Base-by-base conservation (phyloP, 1,140 invertebrate species). In the Vanessa tameamea region DNA sequence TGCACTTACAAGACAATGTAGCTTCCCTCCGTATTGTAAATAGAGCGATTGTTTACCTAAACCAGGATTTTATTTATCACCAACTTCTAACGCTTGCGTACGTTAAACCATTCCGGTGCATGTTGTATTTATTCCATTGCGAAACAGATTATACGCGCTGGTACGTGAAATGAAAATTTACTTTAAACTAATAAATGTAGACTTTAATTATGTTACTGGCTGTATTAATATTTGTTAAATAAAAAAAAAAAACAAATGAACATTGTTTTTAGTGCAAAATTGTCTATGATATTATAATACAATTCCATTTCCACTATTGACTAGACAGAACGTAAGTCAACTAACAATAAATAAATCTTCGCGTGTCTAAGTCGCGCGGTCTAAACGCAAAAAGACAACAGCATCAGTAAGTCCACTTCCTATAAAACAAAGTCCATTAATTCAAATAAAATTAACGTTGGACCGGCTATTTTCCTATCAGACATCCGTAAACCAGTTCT, bases 391-490 rank as follows among this genome's bases (percentile, higher is more conserved):
- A 68, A 73, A 65, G 71, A 69, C 63, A 70, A 75, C 73, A 66
- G 66, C 68, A 64, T n/a, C 43, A 70, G 20, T 47, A 53, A 57
- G 65, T 76, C 64, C 73, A 84, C 83, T 87, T 88, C 86, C 88
- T 83, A 80, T 82, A 83, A 81, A 83, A 86, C 85, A 84, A 74
- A 81, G 82, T 78, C 80, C 77, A 85, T 86, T 86, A 88, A 85
- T 85, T 85, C 83, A 80, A 81, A 84, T 82, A 84, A 88, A 88
- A 87, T 86, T 83, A 87, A 84, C 78, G 70, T 70, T 67, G 70
- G 76, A 69, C 73, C 75, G 67, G 64, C 79, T 75, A 85, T 83
- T 85, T 78, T 77, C 80, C 86, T 89, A 89, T 88, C 86, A 78
- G 79, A 81, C 81, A 80, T 82, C 76, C 74, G 72, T 75, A 79